A percentile compares a stretch with the other conserved stretches of the same genome.
These are phyloP conservation scores for Indri indri DNA, from an alignment of 2,113 vertebrate genomes.

Conservation along the genomic window DNA sequence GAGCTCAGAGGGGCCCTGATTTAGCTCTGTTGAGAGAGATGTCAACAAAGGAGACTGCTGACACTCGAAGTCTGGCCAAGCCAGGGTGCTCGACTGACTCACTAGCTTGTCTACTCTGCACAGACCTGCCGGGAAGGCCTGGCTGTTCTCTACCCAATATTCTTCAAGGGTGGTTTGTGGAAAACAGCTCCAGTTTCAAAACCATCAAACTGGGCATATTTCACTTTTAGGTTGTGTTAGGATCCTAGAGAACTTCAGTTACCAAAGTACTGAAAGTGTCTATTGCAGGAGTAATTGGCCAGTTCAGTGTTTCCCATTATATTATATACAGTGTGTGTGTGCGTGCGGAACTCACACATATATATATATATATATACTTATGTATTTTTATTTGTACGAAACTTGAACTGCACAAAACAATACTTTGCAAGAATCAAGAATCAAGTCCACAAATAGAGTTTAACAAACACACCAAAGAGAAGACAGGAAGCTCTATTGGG, in stretches of 20 bases:
- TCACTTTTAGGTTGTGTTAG: slow-evolving; percentile 34
- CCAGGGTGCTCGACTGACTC: not conserved
- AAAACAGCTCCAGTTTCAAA: not conserved
- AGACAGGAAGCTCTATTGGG: slow-evolving; percentile 71
- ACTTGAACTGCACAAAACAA: slow-evolving; percentile 75
- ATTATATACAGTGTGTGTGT: slow-evolving; percentile 62
- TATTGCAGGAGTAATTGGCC: not conserved
- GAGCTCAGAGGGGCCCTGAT: slow-evolving; percentile 2
- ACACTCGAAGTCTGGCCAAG: not conserved
- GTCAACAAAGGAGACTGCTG: not conserved
- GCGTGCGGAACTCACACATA: slow-evolving; percentile 62
- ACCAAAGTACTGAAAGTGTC: slow-evolving; percentile 49
- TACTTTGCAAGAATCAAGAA: slow-evolving; percentile 67
- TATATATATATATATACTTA: slow-evolving; percentile 29
- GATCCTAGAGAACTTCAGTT: slow-evolving; percentile 61
- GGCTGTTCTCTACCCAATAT: not conserved
- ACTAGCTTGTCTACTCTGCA: not conserved
- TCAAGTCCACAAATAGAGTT: slow-evolving; percentile 65
- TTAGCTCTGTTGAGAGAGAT: not conserved
- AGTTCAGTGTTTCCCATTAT: slow-evolving; percentile 51
- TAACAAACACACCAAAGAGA: slow-evolving; percentile 69
- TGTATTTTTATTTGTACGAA: slow-evolving; percentile 70
- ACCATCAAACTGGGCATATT: not conserved
- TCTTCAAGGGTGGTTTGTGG: not conserved
- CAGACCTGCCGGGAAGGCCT: not conserved